Conservation (phyloP, 2,113 vertebrate species). For the Hippopotamus amphibius region DNA sequence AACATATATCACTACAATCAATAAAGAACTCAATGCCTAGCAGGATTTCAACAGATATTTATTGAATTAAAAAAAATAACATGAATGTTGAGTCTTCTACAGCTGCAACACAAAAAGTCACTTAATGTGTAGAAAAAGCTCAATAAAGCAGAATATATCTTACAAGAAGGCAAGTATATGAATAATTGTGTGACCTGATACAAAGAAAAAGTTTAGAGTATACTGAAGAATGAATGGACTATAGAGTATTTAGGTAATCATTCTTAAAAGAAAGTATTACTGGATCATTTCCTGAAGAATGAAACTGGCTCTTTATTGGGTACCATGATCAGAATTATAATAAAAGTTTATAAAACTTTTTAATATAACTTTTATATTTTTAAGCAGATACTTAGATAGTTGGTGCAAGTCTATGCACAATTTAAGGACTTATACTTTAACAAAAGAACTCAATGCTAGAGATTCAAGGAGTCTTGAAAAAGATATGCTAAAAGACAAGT, state of each 20-base stretch:
- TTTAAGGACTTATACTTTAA: background rate
- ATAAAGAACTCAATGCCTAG: background rate
- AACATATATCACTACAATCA: background rate
- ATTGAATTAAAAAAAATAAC: background rate
- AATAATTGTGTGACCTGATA: background rate
- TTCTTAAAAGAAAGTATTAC: background rate
- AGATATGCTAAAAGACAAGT: background rate
- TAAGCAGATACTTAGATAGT: background rate
- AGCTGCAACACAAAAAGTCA: background rate
- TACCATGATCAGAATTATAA: background rate
- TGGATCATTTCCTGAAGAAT: background rate
- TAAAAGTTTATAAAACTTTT: background rate
- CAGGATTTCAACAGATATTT: background rate
- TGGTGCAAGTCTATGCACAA: background rate
- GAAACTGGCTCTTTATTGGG: background rate
- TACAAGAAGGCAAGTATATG: background rate
- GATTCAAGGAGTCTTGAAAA: background rate
- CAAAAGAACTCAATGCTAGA: conserved; percentile 8
- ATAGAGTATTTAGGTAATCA: background rate
- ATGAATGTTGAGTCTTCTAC: background rate
- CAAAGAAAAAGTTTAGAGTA: background rate
- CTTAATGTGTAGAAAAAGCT: background rate
- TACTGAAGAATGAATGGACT: background rate
- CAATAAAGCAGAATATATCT: background rate
- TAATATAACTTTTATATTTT: background rate